Conservation (phyloP, 2,888 invertebrate genomes). For the Volucella inflata region DNA sequence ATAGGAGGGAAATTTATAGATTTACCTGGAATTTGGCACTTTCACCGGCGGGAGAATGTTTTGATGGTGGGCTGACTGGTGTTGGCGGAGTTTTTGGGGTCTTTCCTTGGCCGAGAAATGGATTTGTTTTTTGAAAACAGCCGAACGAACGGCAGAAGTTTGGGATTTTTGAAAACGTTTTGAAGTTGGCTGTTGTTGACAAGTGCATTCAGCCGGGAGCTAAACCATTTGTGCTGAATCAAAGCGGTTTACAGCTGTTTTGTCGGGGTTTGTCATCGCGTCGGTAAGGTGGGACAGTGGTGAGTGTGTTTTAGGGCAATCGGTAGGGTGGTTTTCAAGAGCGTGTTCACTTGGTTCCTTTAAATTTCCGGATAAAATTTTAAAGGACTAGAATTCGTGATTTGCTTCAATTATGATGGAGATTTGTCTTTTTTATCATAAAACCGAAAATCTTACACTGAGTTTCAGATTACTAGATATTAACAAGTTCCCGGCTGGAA, state of each 20-base stretch:
- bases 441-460: no score
- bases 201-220: constrained; percentile 55
- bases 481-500: no score
- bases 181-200: constrained; percentile 69
- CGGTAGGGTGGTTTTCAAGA: constrained; percentile 3
- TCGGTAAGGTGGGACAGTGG: constrained; percentile 38
- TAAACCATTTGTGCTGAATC: constrained; percentile 42
- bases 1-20: constrained; percentile 9
- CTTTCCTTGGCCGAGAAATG: neutral
- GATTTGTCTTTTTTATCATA: no score
- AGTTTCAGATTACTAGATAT: no score
- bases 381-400: no score
- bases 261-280: neutral
- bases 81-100: neutral
- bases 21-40: constrained; percentile 58
- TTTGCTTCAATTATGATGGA: no score
- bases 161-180: constrained; percentile 53
- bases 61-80: neutral
- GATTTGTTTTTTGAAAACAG: constrained; percentile 54
- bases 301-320: neutral
- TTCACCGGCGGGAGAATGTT: neutral
- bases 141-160: constrained; percentile 58
- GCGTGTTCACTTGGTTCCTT: neutral
- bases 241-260: constrained; percentile 23
- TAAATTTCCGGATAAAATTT: no score